phyloP scores from a whole-genome alignment of 2,888 invertebrate species.

The Elaeidobius kamerunicus region DNA sequence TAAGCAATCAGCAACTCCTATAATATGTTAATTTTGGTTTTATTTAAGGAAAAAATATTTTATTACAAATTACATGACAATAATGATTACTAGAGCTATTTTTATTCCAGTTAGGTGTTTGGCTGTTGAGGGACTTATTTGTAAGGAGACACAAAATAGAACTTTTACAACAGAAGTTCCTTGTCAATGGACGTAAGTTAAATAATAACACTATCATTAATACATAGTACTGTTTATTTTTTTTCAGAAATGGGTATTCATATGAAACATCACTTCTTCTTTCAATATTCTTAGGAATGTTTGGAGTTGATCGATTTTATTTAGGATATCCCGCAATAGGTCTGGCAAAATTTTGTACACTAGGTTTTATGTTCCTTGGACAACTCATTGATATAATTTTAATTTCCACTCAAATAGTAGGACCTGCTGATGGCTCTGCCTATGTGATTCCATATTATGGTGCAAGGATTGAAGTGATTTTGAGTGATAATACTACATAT shows the following conservation, averaged over 20 bases:
- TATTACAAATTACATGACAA: too few relatives aligned
- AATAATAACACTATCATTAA: slow-evolving; percentile 8
- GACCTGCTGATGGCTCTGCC: slow-evolving; percentile 92
- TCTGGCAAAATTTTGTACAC: slow-evolving; percentile 88
- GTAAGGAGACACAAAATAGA: slow-evolving; percentile 73
- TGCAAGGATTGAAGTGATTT: slow-evolving; percentile 75
- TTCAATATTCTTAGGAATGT: slow-evolving; percentile 97
- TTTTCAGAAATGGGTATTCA: slow-evolving; percentile 85
- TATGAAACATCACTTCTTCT: slow-evolving; percentile 88
- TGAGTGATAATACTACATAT: slow-evolving; percentile 82
- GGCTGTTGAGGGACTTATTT: slow-evolving; percentile 79
- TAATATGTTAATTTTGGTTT: too few relatives aligned
- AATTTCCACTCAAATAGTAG: slow-evolving; percentile 91
- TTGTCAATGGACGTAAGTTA: slow-evolving; percentile 93
- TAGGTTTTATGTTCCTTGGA: slow-evolving; percentile 95
- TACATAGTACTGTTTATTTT: slow-evolving; percentile 35
- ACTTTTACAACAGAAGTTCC: slow-evolving; percentile 79
- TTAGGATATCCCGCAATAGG: slow-evolving; percentile 98
- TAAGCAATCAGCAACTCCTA: too few relatives aligned
- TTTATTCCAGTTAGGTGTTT: slow-evolving; percentile 71
- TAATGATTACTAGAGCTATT: too few relatives aligned
- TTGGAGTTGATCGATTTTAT: slow-evolving; percentile 96
- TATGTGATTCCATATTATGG: slow-evolving; percentile 94
- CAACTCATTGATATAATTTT: slow-evolving; percentile 93
- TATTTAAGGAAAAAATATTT: too few relatives aligned